Evolutionary conservation across 1,140 invertebrate genomes (phyloP), one percentile per base, ranked within the genome.

Genomic region (Drosophila nikananu): DNA sequence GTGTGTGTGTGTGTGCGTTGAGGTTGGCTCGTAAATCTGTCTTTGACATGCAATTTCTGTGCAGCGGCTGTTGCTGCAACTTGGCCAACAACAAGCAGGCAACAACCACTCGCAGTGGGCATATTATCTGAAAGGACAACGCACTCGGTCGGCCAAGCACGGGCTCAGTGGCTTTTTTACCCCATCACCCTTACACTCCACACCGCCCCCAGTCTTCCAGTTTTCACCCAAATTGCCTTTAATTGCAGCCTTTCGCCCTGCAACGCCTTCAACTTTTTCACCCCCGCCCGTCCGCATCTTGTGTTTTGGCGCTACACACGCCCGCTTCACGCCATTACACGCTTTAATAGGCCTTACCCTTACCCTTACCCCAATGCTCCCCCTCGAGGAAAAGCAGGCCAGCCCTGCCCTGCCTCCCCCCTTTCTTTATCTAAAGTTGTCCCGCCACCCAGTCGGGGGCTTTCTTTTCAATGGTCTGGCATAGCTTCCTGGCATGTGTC

Each of bases 21-120:
- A 64, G 72, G 70, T 77, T 77, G 70, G 25, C 67, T 91, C 86
- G 86, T 90, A 90, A 90, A 90, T 90, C 86, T 90, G 86, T 91
- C 86, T 90, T 91, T 90, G 86, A 90, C 86, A 90, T 91, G 86
- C 82, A 90, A 90, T 90, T 90, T 80, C 41, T 67, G 84, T 90
- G 86, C 86, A 90, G 60, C 86, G 86, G 86, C 86, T 89, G 86
- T 90, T 90, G 81, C 86, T 89, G 81, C 86, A 90, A 35, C 62
- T 71, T 71, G 67, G 64, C 67, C 67, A 71, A 71, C 67, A 71
- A 71, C 61, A 63, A 54, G 64, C 70, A 32, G 37, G 19, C 44
- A 59, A 15, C 62, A 52, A 39, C 65, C 39, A 65, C 57, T 44
- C 62, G 61, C 63, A 23, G 80, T 23, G 19, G 71, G 73, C 68